These are phyloP conservation scores for Psophia crepitans DNA, from an alignment of 2,113 vertebrate species.

Conservation along the genomic window DNA sequence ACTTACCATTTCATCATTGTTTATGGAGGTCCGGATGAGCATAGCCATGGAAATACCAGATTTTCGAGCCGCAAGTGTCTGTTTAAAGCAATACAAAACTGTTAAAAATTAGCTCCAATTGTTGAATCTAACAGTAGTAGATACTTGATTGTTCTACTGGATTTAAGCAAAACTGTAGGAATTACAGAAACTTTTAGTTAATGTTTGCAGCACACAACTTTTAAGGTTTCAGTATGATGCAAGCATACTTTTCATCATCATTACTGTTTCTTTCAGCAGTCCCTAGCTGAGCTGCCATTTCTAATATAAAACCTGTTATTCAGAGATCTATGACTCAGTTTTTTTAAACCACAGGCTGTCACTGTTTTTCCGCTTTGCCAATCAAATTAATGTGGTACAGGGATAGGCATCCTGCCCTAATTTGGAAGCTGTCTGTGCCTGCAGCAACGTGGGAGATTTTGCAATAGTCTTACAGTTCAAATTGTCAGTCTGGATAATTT, in stretches of 20 bases:
- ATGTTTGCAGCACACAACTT: neutral
- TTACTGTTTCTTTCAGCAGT: neutral
- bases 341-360: constrained; percentile 29
- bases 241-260: neutral
- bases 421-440: constrained; percentile 15
- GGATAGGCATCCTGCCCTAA: constrained; percentile 11
- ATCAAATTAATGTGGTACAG: constrained; percentile 19
- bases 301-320: neutral
- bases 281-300: neutral
- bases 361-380: constrained; percentile 8
- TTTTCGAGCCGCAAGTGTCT: constrained; percentile 97
- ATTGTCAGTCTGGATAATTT: neutral
- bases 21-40: constrained; percentile 89
- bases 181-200: neutral
- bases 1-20: constrained; percentile 97
- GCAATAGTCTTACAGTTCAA: neutral
- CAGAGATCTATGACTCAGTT: neutral
- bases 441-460: constrained; percentile 19
- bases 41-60: constrained; percentile 95
- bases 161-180: neutral
- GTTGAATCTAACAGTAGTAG: neutral
- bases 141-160: neutral
- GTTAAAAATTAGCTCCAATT: neutral
- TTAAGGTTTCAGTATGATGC: neutral
- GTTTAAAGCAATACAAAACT: constrained; percentile 5